A percentile compares a stretch with the other conserved stretches of the same genome.
phyloP scores from a whole-genome alignment of 2,797 vertebrate species.

The Harpagifer antarcticus region DNA sequence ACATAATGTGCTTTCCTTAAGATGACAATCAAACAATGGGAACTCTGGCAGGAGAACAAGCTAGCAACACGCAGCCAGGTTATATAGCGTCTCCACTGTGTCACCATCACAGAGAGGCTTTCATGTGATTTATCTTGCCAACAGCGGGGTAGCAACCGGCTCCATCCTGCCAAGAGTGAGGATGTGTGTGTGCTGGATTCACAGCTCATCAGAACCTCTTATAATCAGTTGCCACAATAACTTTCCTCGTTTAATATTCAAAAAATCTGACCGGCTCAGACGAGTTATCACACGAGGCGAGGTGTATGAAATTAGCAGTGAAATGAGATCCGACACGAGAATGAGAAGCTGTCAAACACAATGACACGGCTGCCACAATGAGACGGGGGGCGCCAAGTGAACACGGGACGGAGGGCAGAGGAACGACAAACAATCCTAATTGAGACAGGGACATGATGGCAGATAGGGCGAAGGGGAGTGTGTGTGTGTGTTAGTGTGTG shows the following conservation, averaged over 20 bases:
- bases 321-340: conserved; percentile 88
- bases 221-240: conserved; percentile 21
- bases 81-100: conserved; percentile 28
- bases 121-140: conserved; percentile 56
- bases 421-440: conserved; percentile 76
- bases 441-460: conserved; percentile 73
- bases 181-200: conserved; percentile 21
- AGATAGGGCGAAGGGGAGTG: conserved; percentile 41
- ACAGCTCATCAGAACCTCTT: conserved; percentile 41
- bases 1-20: conserved; percentile 8
- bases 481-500: conserved; percentile 22
- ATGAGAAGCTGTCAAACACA: conserved; percentile 97
- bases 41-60: conserved; percentile 21
- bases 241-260: background rate
- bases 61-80: conserved; percentile 37
- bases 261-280: conserved; percentile 2
- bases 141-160: conserved; percentile 41
- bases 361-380: conserved; percentile 90
- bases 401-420: conserved; percentile 85
- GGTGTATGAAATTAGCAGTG: conserved; percentile 67
- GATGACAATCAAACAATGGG: conserved; percentile 26
- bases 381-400: conserved; percentile 71
- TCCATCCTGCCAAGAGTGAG: conserved; percentile 49
- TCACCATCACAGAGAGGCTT: conserved; percentile 44
- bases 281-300: background rate